A percentile compares a stretch with the other conserved stretches of the same genome.
Conservation (phyloP, 2,797 vertebrate genomes). For the Phoxinus dragarum region DNA sequence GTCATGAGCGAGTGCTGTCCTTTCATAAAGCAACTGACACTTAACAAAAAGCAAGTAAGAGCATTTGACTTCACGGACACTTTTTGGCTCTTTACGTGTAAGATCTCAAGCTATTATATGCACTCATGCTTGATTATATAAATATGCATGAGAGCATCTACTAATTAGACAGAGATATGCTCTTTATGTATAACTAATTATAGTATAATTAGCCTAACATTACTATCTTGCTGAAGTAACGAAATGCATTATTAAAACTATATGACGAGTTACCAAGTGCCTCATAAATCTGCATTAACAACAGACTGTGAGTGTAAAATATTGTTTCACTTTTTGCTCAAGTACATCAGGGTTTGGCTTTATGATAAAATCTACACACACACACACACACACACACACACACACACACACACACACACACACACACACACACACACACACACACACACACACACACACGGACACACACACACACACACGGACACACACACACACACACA, state of each 20-base stretch:
- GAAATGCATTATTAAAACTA: conserved; percentile 29
- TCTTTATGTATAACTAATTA: conserved; percentile 52
- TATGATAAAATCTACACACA: background rate
- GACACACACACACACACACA: too few relatives aligned
- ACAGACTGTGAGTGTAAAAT: conserved; percentile 6
- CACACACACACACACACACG: too few relatives aligned
- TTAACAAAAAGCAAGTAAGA: background rate
- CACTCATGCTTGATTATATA: conserved; percentile 49
- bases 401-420: too few relatives aligned
- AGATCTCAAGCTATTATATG: conserved; percentile 39
- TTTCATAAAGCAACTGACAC: background rate
- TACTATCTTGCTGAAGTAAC: conserved; percentile 37
- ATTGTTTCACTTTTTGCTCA: background rate
- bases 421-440: too few relatives aligned
- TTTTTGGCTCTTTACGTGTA: background rate
- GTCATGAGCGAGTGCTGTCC: background rate
- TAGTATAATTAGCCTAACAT: conserved; percentile 43
- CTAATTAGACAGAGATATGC: conserved; percentile 56
- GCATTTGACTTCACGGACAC: background rate
- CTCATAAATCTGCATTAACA: conserved; percentile 9
- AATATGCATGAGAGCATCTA: conserved; percentile 54
- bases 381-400: too few relatives aligned
- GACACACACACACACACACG: too few relatives aligned
- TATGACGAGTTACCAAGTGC: conserved; percentile 34
- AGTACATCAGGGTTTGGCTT: background rate